Evolutionary conservation across 2,888 invertebrate species (phyloP).

Genomic region (Conchocele bisecta): DNA sequence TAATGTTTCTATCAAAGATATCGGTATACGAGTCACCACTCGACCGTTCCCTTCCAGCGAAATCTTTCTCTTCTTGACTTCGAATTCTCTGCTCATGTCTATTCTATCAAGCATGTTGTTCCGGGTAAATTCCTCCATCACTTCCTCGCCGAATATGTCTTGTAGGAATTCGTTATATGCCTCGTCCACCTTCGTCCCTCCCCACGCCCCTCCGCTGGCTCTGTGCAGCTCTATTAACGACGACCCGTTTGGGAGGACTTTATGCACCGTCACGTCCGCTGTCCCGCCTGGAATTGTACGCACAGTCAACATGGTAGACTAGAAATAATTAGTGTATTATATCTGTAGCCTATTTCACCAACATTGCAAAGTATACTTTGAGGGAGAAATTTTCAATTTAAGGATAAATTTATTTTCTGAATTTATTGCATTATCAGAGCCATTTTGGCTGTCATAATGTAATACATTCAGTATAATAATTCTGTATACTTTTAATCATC

Average conservation of each 20-base stretch:
- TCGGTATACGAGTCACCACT: conserved; percentile 40
- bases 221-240: conserved; percentile 46
- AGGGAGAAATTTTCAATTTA: too few relatives aligned
- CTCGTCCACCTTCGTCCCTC: conserved; percentile 46
- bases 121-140: conserved; percentile 32
- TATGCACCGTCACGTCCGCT: conserved; percentile 52
- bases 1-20: conserved; percentile 33
- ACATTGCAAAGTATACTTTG: too few relatives aligned
- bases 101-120: conserved; percentile 44
- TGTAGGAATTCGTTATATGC: conserved; percentile 37
- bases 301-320: too few relatives aligned
- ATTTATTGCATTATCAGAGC: too few relatives aligned
- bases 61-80: conserved; percentile 34
- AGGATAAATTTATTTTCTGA: too few relatives aligned
- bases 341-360: too few relatives aligned
- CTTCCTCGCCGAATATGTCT: conserved; percentile 35
- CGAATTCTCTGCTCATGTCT: conserved; percentile 45
- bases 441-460: too few relatives aligned
- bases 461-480: too few relatives aligned
- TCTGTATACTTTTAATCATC: too few relatives aligned
- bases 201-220: conserved; percentile 48
- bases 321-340: too few relatives aligned
- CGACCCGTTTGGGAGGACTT: conserved; percentile 20
- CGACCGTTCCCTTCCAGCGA: conserved; percentile 36
- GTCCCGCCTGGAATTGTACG: conserved; percentile 52